Conservation (phyloP, 2,113 vertebrate genomes). For the Mastomys natalensis region DNA sequence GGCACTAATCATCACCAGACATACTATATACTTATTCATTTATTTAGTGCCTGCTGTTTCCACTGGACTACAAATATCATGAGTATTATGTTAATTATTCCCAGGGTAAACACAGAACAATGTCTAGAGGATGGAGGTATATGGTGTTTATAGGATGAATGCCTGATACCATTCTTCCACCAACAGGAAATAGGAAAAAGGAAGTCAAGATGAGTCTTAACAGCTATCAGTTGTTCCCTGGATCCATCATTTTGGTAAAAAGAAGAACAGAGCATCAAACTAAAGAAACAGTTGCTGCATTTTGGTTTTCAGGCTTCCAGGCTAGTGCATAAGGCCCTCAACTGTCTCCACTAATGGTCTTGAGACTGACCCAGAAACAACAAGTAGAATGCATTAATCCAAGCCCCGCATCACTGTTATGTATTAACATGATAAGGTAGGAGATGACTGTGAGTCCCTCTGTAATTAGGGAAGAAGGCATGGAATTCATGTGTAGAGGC, state of each 20-base stretch:
- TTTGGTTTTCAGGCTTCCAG: neutral
- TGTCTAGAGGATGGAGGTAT: neutral
- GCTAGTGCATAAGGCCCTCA: neutral
- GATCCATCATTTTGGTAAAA: neutral
- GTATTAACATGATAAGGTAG: neutral
- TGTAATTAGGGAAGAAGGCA: neutral
- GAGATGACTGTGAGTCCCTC: neutral
- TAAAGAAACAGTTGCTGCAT: neutral
- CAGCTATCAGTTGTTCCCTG: neutral
- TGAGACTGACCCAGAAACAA: neutral
- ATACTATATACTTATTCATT: neutral
- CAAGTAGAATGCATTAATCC: neutral
- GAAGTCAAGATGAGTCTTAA: neutral
- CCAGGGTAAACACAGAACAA: neutral
- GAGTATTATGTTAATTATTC: constrained; percentile 26
- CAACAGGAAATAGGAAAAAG: neutral
- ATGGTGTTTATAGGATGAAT: neutral
- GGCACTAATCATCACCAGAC: neutral
- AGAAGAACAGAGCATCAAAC: neutral
- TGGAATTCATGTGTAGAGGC: neutral
- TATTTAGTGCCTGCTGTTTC: neutral
- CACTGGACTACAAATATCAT: neutral
- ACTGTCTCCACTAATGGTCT: neutral
- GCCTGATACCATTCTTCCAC: neutral
- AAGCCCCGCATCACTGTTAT: neutral